Base-by-base conservation (phyloP, 2,113 vertebrate genomes). In the Python bivittatus region DNA sequence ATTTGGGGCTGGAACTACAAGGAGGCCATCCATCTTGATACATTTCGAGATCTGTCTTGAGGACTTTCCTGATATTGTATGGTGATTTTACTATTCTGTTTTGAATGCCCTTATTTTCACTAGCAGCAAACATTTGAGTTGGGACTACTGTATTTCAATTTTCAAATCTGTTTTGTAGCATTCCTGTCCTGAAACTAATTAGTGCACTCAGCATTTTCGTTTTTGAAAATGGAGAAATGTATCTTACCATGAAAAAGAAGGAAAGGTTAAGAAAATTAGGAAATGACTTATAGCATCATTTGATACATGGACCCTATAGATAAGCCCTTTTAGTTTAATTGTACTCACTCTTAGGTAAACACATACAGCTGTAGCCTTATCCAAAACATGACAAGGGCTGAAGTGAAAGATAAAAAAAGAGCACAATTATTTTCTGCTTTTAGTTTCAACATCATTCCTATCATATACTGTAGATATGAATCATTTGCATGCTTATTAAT, bases 61-160 rank as follows among this genome's bases (percentile, higher is more conserved):
- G 97, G 97, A 96, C 96, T 98, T 98, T 97, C 96, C 97, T 98
- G 97, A 98, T 98, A 98, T 98, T 98, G 97, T 98, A 96, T 96
- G 96, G 97, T 97, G 96, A 96, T 97, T 98, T 98, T 98, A 97
- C 96, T 98, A 95, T 96, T 94, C 96, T 97, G 95, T 96, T 97
- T 95, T 94, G 92, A 96, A 90, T 95, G 95, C 95, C 96, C 96
- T 96, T 97, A 95, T 95, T 93, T 93, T 97, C 96, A 96, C 96
- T 93, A 95, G 97, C 93, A 95, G 95, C 91, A 97, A 97, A 96
- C 96, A 97, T 97, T 98, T 97, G 95, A 89, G 92, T 97, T 97
- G 97, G 97, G 96, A 38, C 38, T 79, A 38, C 6, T 6, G 91
- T 93, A 96, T 97, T 98, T 97, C 97, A 98, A 95, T 96, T 97